These are phyloP conservation scores for Rhynchotus rufescens DNA, from an alignment of 2,797 vertebrate species.

Conservation along the genomic window DNA sequence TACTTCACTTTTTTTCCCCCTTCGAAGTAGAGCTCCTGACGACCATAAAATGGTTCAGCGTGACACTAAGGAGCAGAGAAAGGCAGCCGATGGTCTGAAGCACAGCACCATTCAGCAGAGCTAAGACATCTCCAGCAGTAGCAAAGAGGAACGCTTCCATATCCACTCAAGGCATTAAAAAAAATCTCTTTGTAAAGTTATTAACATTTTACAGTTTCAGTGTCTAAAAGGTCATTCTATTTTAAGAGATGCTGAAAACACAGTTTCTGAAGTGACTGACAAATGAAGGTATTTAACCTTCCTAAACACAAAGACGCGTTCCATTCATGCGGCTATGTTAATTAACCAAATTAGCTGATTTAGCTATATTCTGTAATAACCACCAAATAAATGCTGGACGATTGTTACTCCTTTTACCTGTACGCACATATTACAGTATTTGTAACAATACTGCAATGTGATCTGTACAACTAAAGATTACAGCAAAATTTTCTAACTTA, in stretches of 20 bases:
- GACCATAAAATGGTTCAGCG: not conserved
- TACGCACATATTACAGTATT: not conserved
- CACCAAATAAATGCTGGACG: not conserved
- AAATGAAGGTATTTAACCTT: not conserved
- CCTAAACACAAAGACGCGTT: not conserved
- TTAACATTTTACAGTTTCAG: not conserved
- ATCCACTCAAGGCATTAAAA: not conserved
- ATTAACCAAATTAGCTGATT: not conserved
- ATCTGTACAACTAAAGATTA: not conserved
- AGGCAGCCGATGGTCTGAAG: not conserved
- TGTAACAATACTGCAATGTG: not conserved
- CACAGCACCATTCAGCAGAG: not conserved
- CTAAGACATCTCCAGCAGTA: not conserved
- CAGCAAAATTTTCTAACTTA: not conserved
- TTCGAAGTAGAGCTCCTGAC: not conserved
- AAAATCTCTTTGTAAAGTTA: not conserved
- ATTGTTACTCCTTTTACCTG: not conserved
- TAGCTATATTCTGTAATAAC: not conserved
- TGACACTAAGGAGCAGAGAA: not conserved
- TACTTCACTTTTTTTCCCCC: not conserved
- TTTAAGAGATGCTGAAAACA: not conserved
- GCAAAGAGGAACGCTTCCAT: not conserved
- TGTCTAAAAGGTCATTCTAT: not conserved
- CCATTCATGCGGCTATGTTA: not conserved
- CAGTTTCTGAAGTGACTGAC: not conserved